Percentiles rank a stretch among this genome's conserved stretches.
These are phyloP conservation scores for Callaeas wilsoni DNA, from an alignment of 2,113 vertebrate genomes.

Conservation along the genomic window DNA sequence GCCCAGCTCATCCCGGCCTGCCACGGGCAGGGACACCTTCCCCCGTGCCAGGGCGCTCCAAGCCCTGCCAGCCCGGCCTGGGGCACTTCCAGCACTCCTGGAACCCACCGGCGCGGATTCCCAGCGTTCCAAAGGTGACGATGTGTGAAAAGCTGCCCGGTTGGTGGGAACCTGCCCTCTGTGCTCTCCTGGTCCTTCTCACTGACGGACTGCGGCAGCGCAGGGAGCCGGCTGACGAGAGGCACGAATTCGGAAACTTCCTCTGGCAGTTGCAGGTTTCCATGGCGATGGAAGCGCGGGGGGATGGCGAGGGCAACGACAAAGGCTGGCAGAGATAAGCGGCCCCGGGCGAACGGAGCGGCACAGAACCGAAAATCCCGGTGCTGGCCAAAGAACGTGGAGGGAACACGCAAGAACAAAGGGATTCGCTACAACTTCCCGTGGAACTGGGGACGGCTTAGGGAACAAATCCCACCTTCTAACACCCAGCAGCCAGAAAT, in stretches of 20 bases:
- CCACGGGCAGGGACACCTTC: neutral
- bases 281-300: neutral
- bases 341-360: neutral
- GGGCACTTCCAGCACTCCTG: neutral
- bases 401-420: rapidly evolving
- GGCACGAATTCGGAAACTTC: neutral
- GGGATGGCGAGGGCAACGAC: neutral
- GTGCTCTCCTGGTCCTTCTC: rapidly evolving
- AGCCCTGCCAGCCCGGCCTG: neutral
- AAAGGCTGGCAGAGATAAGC: neutral
- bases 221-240: neutral
- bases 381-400: rapidly evolving
- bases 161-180: neutral
- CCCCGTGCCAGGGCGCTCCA: neutral
- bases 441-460: neutral
- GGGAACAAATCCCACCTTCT: neutral
- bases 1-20: neutral
- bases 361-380: neutral
- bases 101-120: too few species aligned
- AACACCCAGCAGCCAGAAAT: neutral
- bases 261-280: neutral
- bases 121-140: rapidly evolving
- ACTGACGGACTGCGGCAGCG: neutral
- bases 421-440: neutral
- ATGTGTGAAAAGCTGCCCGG: neutral